These are phyloP conservation scores for Penaeus monodon DNA, from an alignment of 2,888 invertebrate species.

Conservation along the genomic window DNA sequence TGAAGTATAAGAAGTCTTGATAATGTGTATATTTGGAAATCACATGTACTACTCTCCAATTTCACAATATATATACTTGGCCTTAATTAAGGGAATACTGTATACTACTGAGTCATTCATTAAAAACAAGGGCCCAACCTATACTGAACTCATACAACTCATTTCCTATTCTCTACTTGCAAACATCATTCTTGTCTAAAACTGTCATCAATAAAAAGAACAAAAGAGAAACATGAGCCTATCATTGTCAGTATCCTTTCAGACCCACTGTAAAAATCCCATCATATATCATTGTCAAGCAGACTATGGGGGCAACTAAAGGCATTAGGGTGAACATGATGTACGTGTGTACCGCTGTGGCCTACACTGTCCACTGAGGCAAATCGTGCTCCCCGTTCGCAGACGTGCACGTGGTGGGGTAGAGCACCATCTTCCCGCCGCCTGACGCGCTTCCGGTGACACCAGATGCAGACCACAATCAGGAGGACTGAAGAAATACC, in stretches of 20 bases:
- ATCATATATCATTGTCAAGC: too few relatives aligned
- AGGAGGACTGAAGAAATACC: slow-evolving; percentile 72
- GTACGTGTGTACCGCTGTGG: slow-evolving; percentile 59
- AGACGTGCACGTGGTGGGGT: slow-evolving; percentile 64
- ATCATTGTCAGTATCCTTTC: too few relatives aligned
- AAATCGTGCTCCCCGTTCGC: slow-evolving; percentile 64
- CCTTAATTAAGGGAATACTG: neutral
- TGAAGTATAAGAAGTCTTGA: neutral
- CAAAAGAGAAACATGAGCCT: too few relatives aligned
- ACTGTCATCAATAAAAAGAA: too few relatives aligned
- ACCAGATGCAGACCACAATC: slow-evolving; percentile 73
- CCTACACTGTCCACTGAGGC: slow-evolving; percentile 66
- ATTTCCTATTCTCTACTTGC: too few relatives aligned
- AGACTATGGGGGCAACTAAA: slow-evolving; percentile 29
- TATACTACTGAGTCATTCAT: neutral
- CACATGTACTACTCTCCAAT: neutral
- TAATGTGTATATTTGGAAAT: neutral
- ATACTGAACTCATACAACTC: too few relatives aligned
- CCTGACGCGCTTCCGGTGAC: slow-evolving; percentile 70
- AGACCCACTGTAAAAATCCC: too few relatives aligned
- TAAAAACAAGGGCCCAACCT: too few relatives aligned
- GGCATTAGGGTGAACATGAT: slow-evolving; percentile 56
- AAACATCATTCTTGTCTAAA: too few relatives aligned
- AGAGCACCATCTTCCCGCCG: slow-evolving; percentile 60
- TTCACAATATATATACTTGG: neutral